Evolutionary conservation across 2,113 vertebrate genomes (phyloP), one percentile per base, ranked within the genome.

Genomic region (Pterocles orientalis): DNA sequence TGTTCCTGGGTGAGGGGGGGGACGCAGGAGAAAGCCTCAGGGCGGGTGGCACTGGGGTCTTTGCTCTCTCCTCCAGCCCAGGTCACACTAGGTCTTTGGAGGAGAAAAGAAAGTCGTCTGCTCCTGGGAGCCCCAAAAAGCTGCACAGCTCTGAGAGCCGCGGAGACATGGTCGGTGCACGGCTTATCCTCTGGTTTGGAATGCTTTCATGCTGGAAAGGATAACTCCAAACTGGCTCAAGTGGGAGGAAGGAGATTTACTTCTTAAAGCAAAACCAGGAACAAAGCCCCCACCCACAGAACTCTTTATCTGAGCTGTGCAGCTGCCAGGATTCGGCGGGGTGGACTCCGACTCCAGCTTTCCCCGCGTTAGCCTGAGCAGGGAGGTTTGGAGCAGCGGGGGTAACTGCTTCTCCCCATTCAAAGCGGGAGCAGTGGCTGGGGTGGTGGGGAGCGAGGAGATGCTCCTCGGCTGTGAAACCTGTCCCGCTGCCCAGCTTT

Each of bases 91-190:
- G 33, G 31, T 58, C 24, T 45, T 21, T 8, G 14, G 73, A 41
- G 73, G 57, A 29, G 26, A 57, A 69, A 18, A 77, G 12, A 68
- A 10, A 2, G 3, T 73, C 18, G 54, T 45, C 33, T 39, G 25
- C 50, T 70, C 29, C 54, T 8, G 29, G 58, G 33, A 83, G 34
- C 64, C 58, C 39, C 41, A 17, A 18, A 73, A 23, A 4, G 7
- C 53, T 60, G 21, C 39, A 14, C 3, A 9, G 50, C 3, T 39
- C 39, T 39, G 39, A 14, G 16, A 20, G 51, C 78, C 6, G 29
- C 1, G 0, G n/a, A 33, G 47, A 28, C 41, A 4, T 3, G 17
- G 6, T 73, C n/a, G 5, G 50, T 1, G 31, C 50, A 1, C 2
- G 15, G 43, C n/a, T 61, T 23, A 26, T 12, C 71, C 39, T 65